Base-by-base conservation (phyloP, 2,113 vertebrate species). In the Lathamus discolor region DNA sequence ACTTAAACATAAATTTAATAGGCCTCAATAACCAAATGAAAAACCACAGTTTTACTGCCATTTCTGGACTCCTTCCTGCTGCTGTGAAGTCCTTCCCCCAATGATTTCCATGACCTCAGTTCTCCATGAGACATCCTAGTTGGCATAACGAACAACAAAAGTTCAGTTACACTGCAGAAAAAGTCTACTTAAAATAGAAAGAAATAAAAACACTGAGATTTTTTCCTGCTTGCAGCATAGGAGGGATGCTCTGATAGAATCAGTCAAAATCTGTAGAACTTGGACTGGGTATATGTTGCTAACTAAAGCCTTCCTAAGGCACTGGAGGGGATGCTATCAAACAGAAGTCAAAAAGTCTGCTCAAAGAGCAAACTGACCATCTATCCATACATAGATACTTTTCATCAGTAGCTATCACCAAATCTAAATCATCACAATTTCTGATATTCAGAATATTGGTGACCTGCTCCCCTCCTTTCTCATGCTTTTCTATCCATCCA, bases 71-170 rank as follows among this genome's bases (percentile, higher is more conserved):
- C 73, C 68, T 81, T 94, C 55, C 85, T 96, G 82, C 79, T 93
- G 51, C 88, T 92, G 27, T 84, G 88, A 94, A 96, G 92, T 90
- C 85, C 85, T 83, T 81, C 79, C 85, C 83, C 68, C 83, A 76
- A 6, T 0, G 15, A 96, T 95, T 96, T 96, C 95, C 95, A 96
- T 88, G 85, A 97, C 83, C 83, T 96, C 88, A 95, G 88, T 75
- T 94, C 93, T 95, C 94, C 73, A 90, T 86, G 93, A 95, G 88
- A 88, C 95, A 96, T 25, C 44, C 55, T 64, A 92, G 85, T 31
- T 93, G 86, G 95, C 92, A 96, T 84, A 86, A 95, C 66, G 95
- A 96, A 95, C 93, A 96, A 94, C 79, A 90, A 88, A 86, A 88
- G 72, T 93, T 94, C 85, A 93, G 88, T 93, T 81, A 64, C 18